These are phyloP conservation scores for Pheucticus melanocephalus DNA, from an alignment of 2,113 vertebrate genomes.

Conservation along the genomic window DNA sequence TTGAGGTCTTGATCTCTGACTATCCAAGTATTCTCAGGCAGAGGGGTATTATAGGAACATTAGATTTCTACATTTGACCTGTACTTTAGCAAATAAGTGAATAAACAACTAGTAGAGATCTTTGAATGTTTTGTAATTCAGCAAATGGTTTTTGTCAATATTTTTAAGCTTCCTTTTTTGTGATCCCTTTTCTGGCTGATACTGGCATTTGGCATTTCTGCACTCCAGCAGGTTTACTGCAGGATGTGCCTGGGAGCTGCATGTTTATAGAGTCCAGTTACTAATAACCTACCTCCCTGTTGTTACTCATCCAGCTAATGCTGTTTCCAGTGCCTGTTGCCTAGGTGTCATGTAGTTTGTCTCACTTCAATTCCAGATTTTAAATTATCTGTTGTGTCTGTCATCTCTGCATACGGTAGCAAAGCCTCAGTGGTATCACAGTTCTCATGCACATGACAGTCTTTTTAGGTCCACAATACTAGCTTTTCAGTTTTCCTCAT, in stretches of 20 bases:
- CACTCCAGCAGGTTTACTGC: neutral
- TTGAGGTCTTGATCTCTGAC: neutral
- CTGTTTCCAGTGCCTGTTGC: neutral
- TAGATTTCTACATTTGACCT: neutral
- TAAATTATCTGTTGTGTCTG: neutral
- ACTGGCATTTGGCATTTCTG: neutral
- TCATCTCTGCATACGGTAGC: neutral
- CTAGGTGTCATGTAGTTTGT: neutral
- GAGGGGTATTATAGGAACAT: neutral
- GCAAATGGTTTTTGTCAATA: accelerated
- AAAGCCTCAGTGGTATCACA: neutral
- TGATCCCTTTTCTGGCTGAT: neutral
- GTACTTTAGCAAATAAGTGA: neutral
- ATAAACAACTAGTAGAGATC: neutral
- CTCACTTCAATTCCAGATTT: neutral
- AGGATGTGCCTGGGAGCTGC: neutral
- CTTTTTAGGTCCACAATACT: neutral
- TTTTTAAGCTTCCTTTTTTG: neutral
- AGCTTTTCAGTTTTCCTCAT: neutral
- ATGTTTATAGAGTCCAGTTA: neutral
- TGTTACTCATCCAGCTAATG: neutral
- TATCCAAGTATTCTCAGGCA: neutral
- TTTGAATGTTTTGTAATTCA: neutral
- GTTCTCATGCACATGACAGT: neutral
- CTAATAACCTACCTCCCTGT: neutral